Percentiles rank a stretch among this genome's conserved stretches.
phyloP scores from a whole-genome alignment of 2,113 vertebrate genomes.

The Saccopteryx bilineata region DNA sequence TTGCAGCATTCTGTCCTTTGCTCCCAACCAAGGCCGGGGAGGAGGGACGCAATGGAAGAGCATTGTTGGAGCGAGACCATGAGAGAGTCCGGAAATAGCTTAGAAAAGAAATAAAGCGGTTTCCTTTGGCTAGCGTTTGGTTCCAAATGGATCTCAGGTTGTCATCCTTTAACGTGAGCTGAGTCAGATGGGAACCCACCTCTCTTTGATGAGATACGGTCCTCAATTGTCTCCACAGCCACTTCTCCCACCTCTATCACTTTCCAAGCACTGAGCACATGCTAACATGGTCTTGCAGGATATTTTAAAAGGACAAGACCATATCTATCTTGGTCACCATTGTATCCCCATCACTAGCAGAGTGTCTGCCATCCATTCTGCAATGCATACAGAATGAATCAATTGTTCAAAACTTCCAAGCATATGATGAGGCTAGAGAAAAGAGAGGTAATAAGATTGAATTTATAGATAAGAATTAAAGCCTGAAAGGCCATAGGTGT shows the following conservation, averaged over 20 bases:
- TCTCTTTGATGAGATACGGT: neutral
- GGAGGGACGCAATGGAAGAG: neutral
- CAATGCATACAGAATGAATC: neutral
- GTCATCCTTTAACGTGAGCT: neutral
- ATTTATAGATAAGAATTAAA: conserved; percentile 4
- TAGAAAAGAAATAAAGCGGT: neutral
- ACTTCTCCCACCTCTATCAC: neutral
- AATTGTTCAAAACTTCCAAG: neutral
- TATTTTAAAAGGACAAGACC: neutral
- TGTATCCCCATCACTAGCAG: neutral
- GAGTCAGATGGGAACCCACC: neutral
- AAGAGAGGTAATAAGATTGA: neutral
- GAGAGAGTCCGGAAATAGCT: conserved; percentile 16
- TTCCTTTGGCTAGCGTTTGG: neutral
- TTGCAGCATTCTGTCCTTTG: neutral
- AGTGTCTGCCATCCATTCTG: neutral
- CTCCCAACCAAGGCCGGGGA: neutral
- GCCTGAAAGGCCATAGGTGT: neutral
- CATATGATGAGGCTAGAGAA: neutral
- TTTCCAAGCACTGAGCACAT: neutral
- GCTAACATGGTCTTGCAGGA: neutral
- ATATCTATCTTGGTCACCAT: neutral
- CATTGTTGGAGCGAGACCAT: neutral
- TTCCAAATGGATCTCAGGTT: neutral
- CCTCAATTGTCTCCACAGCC: conserved; percentile 19